These are phyloP conservation scores for Hippocampus kuda DNA, from an alignment of 2,797 vertebrate species.

Conservation along the genomic window DNA sequence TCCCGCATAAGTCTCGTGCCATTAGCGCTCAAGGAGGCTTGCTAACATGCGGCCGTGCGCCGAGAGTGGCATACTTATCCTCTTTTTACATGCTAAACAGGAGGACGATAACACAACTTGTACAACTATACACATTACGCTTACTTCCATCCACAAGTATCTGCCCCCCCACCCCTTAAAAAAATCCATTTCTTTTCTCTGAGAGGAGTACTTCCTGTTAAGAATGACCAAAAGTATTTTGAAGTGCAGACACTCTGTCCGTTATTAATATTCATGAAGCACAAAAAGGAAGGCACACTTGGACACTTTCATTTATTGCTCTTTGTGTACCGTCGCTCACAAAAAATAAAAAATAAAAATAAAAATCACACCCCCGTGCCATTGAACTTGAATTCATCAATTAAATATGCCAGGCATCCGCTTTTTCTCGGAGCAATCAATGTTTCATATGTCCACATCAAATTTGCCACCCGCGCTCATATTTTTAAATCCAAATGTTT, in stretches of 20 bases:
- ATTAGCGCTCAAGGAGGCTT: not conserved
- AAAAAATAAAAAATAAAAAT: conserved; percentile 12
- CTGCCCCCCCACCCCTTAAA: not conserved
- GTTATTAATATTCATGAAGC: conserved; percentile 27
- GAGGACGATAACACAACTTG: not conserved
- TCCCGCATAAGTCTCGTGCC: not conserved
- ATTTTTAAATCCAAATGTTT: conserved; percentile 50
- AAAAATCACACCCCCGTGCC: conserved; percentile 20
- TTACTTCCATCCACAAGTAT: not conserved
- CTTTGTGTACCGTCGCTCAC: conserved; percentile 28
- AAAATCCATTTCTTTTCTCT: not conserved
- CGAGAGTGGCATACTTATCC: not conserved
- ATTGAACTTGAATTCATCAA: conserved; percentile 24
- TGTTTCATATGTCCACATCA: conserved; percentile 60
- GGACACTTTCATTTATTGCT: conserved; percentile 18
- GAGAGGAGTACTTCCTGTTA: not conserved
- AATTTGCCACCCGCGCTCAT: conserved; percentile 47
- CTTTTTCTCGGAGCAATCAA: conserved; percentile 52
- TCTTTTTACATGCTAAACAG: not conserved
- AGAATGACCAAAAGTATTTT: not conserved
- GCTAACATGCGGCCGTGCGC: not conserved
- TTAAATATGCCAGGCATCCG: conserved; percentile 22
- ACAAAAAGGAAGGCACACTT: conserved; percentile 34
- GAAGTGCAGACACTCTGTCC: not conserved
- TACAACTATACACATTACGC: not conserved